Conservation (phyloP, 1,140 invertebrate genomes). For the Drosophila truncata region DNA sequence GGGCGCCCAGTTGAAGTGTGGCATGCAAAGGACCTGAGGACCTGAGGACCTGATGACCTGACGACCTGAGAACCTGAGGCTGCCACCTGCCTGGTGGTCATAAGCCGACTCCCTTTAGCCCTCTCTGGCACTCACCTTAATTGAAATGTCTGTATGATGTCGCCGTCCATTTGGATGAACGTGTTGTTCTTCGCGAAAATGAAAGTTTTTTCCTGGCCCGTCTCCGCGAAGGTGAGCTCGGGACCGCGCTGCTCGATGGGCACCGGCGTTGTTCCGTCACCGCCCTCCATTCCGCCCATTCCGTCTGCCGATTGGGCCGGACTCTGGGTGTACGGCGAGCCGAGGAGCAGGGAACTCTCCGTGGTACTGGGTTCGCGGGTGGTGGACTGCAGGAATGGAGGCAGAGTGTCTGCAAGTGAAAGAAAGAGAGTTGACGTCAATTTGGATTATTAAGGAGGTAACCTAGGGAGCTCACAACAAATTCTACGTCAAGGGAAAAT, state of each 20-base stretch:
- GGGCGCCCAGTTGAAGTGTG: conserved; percentile 19
- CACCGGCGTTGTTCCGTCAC: conserved; percentile 86
- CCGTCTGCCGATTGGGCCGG: conserved; percentile 57
- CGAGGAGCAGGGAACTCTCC: conserved; percentile 84
- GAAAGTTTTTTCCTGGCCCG: conserved; percentile 91
- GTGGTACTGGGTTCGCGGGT: conserved; percentile 86
- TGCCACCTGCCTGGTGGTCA: conserved; percentile 40
- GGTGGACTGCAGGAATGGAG: conserved; percentile 86
- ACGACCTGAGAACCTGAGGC: conserved; percentile 45
- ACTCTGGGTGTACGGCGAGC: conserved; percentile 71
- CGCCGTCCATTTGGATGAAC: conserved; percentile 94
- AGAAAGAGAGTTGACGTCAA: conserved; percentile 17
- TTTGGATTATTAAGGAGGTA: conserved; percentile 9
- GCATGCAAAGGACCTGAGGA: conserved; percentile 47
- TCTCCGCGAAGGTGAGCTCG: conserved; percentile 93
- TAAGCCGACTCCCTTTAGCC: conserved; percentile 6
- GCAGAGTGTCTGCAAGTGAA: conserved; percentile 72
- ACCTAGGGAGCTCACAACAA: conserved; percentile 13
- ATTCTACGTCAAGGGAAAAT: neutral
- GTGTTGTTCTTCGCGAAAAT: conserved; percentile 95
- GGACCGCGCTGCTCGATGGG: conserved; percentile 90
- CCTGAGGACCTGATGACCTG: conserved; percentile 37
- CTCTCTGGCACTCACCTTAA: conserved; percentile 88
- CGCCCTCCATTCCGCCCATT: conserved; percentile 36
- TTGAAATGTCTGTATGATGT: conserved; percentile 94